Base-by-base conservation (phyloP, 2,113 vertebrate species). In the Pycnonotus jocosus region DNA sequence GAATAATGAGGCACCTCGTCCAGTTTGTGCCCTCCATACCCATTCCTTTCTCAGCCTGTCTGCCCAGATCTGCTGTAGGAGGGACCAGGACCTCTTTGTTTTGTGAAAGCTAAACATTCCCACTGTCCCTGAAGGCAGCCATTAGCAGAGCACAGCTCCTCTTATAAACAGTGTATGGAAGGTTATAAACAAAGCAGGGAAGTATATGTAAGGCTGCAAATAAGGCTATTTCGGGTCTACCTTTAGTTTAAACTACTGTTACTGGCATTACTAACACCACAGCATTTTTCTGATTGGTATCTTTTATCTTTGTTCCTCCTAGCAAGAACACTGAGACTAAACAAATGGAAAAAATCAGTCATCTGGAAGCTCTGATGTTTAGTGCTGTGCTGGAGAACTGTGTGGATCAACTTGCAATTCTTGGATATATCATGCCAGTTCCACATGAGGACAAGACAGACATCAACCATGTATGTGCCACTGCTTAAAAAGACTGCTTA, bases 401-500 rank as follows among this genome's bases (percentile, higher is more conserved):
- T 73, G 58, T 83, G 0, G 98, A 98, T 77, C 98, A 99, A 80
- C 98, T 99, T 18, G 90, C 96, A 45, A 97, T 99, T 86, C 93
- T 99, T 10, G 98, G 97, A 51, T 96, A 97, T 38, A 98, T 98
- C 93, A 98, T 98, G 92, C 97, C 97, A 0, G 45, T 94, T 50
- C 86, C 96, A 7, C 80, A 58, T 0, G 90, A 96, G 13, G 92
- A 73, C 58, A 86, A 94, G 44, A 88, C 57, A 84, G 90, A 97
- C 20, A 37, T 31, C 27, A 27, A 18, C 37, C 6, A 11, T 30
- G 98, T 98, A 96, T 13, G 95, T 94, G 77, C 16, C 25, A 7
- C 20, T 72, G 20, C 62, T 64, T 76, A 20, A 69, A 69, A 65
- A n/a, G n/a, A n/a, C n/a, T n/a, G n/a, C n/a, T n/a, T n/a, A n/a